A percentile compares a stretch with the other conserved stretches of the same genome.
Evolutionary conservation across 2,888 invertebrate species (phyloP).

Genomic region (Ectemnius continuus): DNA sequence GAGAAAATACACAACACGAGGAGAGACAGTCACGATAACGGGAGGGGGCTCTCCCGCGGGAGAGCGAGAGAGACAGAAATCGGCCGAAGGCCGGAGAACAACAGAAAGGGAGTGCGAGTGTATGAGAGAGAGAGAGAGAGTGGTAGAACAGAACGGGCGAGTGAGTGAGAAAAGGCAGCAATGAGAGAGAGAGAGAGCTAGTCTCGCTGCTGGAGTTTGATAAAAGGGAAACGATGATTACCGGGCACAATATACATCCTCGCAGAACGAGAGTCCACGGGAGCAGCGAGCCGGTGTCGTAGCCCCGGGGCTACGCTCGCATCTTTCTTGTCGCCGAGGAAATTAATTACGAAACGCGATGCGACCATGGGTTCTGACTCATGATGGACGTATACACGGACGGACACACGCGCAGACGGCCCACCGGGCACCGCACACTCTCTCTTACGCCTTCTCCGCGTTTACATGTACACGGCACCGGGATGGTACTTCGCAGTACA

Average conservation of each 20-base stretch:
- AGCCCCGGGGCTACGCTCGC: slow-evolving; percentile 49
- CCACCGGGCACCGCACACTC: neutral
- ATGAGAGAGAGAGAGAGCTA: neutral
- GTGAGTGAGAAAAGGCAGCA: neutral
- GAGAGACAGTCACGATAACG: slow-evolving; percentile 36
- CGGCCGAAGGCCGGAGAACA: neutral
- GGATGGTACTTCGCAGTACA: neutral
- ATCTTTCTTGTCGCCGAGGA: slow-evolving; percentile 51
- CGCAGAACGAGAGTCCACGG: slow-evolving; percentile 41
- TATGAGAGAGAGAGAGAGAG: neutral
- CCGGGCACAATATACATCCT: slow-evolving; percentile 58
- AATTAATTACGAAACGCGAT: slow-evolving; percentile 69
- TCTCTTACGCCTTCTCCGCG: slow-evolving; percentile 16
- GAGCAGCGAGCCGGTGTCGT: slow-evolving; percentile 41
- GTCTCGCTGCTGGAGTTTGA: neutral
- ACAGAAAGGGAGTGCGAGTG: slow-evolving; percentile 1
- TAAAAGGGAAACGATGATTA: slow-evolving; percentile 41
- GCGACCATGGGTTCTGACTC: slow-evolving; percentile 71
- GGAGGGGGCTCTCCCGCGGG: slow-evolving; percentile 19
- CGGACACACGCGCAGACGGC: slow-evolving; percentile 3
- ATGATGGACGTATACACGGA: slow-evolving; percentile 62
- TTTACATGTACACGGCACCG: slow-evolving; percentile 13
- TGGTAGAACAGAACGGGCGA: neutral
- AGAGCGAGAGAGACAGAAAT: slow-evolving; percentile 14
- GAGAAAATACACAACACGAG: slow-evolving; percentile 46